A percentile compares a stretch with the other conserved stretches of the same genome.
Conservation (phyloP, 1,140 invertebrate species). For the Neuroterus valhalla region DNA sequence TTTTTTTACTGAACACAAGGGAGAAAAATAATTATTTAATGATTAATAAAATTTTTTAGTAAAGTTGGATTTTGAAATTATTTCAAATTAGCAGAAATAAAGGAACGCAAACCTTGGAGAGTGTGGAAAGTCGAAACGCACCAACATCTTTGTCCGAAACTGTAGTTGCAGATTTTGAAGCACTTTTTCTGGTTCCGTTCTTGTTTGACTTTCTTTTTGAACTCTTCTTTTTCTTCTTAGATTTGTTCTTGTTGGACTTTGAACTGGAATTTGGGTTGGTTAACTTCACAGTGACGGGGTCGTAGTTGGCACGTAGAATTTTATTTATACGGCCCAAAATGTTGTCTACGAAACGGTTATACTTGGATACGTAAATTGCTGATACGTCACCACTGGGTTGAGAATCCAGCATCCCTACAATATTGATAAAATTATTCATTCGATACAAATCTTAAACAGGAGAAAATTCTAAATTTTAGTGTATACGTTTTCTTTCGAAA, state of each 20-base stretch:
- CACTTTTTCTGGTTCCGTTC: slow-evolving; percentile 50
- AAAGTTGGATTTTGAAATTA: too few species aligned
- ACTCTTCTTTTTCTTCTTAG: slow-evolving; percentile 52
- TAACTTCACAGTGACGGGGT: slow-evolving; percentile 88
- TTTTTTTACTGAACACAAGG: background rate
- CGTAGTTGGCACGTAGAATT: slow-evolving; percentile 84
- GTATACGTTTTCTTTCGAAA: too few species aligned
- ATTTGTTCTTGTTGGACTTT: slow-evolving; percentile 68
- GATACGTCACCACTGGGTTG: slow-evolving; percentile 75
- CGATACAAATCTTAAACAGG: background rate
- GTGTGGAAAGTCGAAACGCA: background rate
- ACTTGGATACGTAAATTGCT: slow-evolving; percentile 83
- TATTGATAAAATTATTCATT: background rate
- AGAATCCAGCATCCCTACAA: slow-evolving; percentile 68
- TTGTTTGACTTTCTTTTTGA: slow-evolving; percentile 47
- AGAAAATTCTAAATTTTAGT: too few species aligned
- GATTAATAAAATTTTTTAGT: too few species aligned
- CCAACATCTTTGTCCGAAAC: slow-evolving; percentile 1
- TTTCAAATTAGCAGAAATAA: background rate
- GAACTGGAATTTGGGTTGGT: slow-evolving; percentile 75
- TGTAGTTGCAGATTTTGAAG: background rate
- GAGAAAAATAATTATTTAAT: too few species aligned
- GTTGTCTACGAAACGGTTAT: slow-evolving; percentile 88
- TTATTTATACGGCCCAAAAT: slow-evolving; percentile 87
- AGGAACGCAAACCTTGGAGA: background rate